Conservation (phyloP, 2,113 vertebrate species). For the Narcine bancroftii region DNA sequence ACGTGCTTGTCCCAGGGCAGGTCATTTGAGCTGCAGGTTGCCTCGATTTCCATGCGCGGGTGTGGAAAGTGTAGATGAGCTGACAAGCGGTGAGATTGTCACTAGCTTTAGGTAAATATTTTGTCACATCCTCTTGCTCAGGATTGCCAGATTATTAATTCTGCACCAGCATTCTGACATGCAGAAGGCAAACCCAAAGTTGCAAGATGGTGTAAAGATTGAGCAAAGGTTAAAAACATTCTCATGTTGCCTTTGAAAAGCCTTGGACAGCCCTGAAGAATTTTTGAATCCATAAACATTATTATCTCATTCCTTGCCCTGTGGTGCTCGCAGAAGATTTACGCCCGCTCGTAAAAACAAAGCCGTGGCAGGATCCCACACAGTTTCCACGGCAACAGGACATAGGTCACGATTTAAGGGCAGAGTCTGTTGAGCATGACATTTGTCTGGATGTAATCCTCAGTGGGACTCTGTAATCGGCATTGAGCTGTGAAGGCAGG, state of each 20-base stretch:
- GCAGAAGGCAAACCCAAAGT: no score
- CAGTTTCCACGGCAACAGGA: constrained; percentile 11
- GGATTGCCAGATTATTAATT: not conserved
- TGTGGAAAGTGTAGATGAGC: no score
- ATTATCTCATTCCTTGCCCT: not conserved
- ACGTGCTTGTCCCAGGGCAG: no score
- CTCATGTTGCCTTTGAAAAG: not conserved
- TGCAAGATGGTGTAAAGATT: not conserved
- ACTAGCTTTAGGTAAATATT: no score
- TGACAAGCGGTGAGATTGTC: no score
- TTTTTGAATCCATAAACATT: not conserved
- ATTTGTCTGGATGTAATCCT: constrained; percentile 14
- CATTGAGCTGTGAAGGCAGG: not conserved
- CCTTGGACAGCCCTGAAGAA: not conserved
- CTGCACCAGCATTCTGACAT: no score
- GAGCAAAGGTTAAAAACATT: not conserved
- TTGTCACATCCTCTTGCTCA: no score
- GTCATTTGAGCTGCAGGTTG: no score
- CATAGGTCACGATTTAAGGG: constrained; percentile 22
- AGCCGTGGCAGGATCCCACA: not conserved
- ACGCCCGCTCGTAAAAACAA: constrained; percentile 11
- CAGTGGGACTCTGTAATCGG: not conserved
- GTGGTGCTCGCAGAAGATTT: not conserved
- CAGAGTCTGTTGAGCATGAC: constrained; percentile 2
- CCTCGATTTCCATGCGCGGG: no score